phyloP scores from a whole-genome alignment of 2,113 vertebrate species.

The Urocolius indicus region DNA sequence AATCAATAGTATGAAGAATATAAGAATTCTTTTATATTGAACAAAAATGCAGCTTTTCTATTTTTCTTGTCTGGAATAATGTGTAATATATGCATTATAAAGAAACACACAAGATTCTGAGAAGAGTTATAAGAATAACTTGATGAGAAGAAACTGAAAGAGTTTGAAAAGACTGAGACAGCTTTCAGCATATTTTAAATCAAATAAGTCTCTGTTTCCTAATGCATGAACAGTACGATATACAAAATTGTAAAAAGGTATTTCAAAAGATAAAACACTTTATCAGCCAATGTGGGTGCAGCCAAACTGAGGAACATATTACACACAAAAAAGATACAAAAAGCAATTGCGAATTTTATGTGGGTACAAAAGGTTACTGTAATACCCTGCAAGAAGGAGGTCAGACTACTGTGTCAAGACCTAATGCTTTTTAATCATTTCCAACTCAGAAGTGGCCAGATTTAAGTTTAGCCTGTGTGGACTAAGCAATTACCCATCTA shows the following conservation, averaged over 20 bases:
- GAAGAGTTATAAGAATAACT: background rate
- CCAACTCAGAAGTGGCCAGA: background rate
- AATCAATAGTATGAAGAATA: background rate
- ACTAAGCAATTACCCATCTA: background rate
- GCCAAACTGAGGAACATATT: background rate
- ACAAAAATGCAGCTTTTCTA: background rate
- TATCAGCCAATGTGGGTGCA: background rate
- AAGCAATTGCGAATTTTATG: background rate
- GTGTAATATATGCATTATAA: background rate
- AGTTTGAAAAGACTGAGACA: background rate
- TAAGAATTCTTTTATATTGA: background rate
- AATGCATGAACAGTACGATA: background rate
- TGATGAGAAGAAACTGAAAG: background rate
- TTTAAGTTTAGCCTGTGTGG: background rate
- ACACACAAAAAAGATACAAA: background rate
- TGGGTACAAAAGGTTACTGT: background rate
- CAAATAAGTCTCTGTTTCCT: background rate
- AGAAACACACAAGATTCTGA: background rate
- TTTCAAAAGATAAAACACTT: background rate
- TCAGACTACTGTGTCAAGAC: background rate
- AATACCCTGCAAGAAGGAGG: background rate
- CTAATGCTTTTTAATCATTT: constrained; percentile 27
- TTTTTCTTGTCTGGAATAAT: background rate
- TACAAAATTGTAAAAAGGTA: background rate
- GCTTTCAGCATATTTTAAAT: background rate